phyloP scores from a whole-genome alignment of 2,888 invertebrate species.

The Chirona hameri region DNA sequence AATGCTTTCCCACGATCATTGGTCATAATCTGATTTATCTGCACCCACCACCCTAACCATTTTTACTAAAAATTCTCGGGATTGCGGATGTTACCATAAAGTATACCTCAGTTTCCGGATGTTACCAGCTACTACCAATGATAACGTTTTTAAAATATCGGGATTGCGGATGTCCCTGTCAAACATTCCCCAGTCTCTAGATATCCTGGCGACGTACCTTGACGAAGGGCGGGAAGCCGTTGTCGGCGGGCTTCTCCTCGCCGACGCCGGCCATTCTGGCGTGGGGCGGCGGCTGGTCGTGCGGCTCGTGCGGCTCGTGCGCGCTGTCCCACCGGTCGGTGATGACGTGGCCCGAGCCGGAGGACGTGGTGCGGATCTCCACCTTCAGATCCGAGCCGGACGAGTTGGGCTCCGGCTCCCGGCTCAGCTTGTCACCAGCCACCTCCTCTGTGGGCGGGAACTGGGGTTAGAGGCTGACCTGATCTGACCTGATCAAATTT shows the following conservation, averaged over 20 bases:
- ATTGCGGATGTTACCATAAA: too few species aligned
- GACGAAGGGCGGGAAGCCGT: neutral
- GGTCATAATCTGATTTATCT: too few species aligned
- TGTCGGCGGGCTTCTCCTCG: neutral
- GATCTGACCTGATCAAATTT: too few species aligned
- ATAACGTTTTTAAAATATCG: too few species aligned
- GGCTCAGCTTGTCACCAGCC: neutral
- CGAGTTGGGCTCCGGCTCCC: neutral
- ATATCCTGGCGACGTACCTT: neutral
- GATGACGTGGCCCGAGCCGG: neutral
- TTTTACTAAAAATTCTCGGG: too few species aligned
- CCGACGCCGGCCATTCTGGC: neutral
- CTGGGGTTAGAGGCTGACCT: neutral
- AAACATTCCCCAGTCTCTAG: too few species aligned
- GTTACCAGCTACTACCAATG: too few species aligned
- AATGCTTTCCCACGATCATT: too few species aligned
- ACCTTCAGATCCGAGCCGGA: slow-evolving; percentile 2
- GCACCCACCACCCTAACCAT: too few species aligned
- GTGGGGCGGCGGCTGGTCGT: neutral
- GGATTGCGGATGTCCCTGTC: too few species aligned
- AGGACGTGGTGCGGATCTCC: neutral
- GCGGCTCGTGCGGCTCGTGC: neutral
- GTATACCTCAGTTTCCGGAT: too few species aligned
- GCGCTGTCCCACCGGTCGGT: neutral
- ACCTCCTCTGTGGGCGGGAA: neutral